A percentile compares a stretch with the other conserved stretches of the same genome.
Evolutionary conservation across 1,140 invertebrate genomes (phyloP).

Genomic region (Ips nitidus): DNA sequence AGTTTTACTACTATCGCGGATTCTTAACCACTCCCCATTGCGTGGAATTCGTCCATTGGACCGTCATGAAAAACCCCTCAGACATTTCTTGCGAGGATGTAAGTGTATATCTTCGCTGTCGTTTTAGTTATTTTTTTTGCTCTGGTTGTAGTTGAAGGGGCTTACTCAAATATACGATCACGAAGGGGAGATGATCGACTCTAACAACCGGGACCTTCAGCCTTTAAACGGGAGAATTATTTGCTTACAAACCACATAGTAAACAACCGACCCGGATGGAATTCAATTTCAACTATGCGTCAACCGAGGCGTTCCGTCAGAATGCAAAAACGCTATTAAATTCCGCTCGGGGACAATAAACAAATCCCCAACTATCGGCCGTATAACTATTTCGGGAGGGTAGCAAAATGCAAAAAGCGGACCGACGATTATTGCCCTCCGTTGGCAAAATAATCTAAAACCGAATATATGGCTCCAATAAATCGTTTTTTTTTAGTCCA

Average conservation of each 20-base stretch:
- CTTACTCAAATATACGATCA: not conserved
- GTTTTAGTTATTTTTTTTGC: not conserved
- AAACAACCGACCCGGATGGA: too few species aligned
- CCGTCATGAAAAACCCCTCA: constrained; percentile 3
- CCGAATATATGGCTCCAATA: constrained; percentile 4
- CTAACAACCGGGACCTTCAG: constrained; percentile 1
- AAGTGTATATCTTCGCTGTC: not conserved
- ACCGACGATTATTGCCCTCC: not conserved
- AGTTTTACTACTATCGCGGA: constrained; percentile 6
- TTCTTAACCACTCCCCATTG: constrained; percentile 7
- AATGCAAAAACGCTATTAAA: too few species aligned
- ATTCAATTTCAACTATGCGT: too few species aligned
- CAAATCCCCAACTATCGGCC: too few species aligned
- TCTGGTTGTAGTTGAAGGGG: not conserved
- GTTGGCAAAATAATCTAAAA: constrained; percentile 6
- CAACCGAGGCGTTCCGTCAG: too few species aligned
- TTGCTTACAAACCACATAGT: too few species aligned
- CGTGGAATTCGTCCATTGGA: constrained; percentile 13
- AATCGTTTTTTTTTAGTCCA: not conserved
- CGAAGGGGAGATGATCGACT: not conserved
- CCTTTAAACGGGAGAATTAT: not conserved
- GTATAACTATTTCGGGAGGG: not conserved
- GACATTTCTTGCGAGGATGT: constrained; percentile 9
- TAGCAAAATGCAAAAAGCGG: not conserved
- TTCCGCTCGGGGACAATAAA: too few species aligned